Conservation (phyloP, 2,797 vertebrate genomes). For the Sarcophilus harrisii region DNA sequence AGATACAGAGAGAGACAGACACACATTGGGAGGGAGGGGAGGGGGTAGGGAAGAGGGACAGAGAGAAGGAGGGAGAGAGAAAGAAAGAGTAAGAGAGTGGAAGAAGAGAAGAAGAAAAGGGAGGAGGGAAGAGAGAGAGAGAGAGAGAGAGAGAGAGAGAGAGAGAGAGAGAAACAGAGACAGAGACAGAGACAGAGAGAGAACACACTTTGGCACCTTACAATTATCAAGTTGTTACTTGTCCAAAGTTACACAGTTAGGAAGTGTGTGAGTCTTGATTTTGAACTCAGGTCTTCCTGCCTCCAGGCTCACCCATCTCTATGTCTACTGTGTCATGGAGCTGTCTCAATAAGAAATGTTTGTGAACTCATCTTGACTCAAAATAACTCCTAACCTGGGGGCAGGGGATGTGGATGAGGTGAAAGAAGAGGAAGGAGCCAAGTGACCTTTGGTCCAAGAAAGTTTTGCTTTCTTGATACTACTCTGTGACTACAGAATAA, state of each 20-base stretch:
- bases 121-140: neutral
- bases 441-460: constrained; percentile 80
- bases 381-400: constrained; percentile 46
- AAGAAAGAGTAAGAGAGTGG: neutral
- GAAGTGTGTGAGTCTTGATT: neutral
- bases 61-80: neutral
- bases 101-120: neutral
- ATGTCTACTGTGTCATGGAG: neutral
- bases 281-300: neutral
- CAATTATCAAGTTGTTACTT: neutral
- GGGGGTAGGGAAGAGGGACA: neutral
- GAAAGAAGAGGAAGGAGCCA: constrained; percentile 59
- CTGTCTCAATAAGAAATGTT: neutral
- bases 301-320: neutral
- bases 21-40: too few species aligned
- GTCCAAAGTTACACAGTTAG: neutral
- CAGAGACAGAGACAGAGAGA: neutral
- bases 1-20: too few species aligned
- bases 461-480: constrained; percentile 80
- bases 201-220: neutral
- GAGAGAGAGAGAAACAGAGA: neutral
- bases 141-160: neutral
- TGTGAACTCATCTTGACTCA: neutral
- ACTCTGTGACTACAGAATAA: constrained; percentile 79
- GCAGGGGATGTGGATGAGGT: constrained; percentile 62